Base-by-base conservation (phyloP, 2,888 invertebrate genomes). In the Hirtodrosophila confusa region DNA sequence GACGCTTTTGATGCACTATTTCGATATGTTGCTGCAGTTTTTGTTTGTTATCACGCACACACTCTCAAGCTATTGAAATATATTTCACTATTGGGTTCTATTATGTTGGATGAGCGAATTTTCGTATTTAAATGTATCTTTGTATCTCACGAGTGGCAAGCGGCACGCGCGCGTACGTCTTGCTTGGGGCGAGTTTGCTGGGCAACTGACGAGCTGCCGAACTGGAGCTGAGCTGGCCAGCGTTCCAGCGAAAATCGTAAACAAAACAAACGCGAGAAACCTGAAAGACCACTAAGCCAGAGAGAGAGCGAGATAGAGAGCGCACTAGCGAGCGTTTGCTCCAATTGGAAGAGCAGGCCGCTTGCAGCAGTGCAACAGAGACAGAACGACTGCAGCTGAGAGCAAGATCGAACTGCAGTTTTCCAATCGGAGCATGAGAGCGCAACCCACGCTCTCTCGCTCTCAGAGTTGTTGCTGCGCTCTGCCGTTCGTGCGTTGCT, bases 361-460 rank as follows among this genome's bases (percentile, higher is more conserved):
- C 39, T 17, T 2, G 11, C 17, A 27, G 58, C 35, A 33, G 66
- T 11, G 48, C 17, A 60, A 83, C 39, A 31, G 75, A 68, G 75
- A 69, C 6, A 49, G 31, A 31, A 63, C 41, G 17, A 60, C 24
- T 6, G 33, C 29, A 45, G 40, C 37, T 45, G 27, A 29, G 17
- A 10, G 47, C 31, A 37, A 44, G 58, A 43, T 48, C 29, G 39
- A 88, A 88, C 82, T 85, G 89, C 88, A 83, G 69, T 85, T 80
- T 90, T 89, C 89, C 89, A 89, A 90, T 88, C 73, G 75, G 89
- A 85, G 88, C 89, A 82, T 27, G 50, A 60, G 50, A 54, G 58
- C 29, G 35, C 27, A 17, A 2, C 17, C 17, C 17, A 17, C 17
- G 17, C 17, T 17, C 17, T 27, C 43, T 17, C 63, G 61, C 56